Evolutionary conservation across 2,797 vertebrate species (phyloP).

Genomic region (Streptopelia turtur): DNA sequence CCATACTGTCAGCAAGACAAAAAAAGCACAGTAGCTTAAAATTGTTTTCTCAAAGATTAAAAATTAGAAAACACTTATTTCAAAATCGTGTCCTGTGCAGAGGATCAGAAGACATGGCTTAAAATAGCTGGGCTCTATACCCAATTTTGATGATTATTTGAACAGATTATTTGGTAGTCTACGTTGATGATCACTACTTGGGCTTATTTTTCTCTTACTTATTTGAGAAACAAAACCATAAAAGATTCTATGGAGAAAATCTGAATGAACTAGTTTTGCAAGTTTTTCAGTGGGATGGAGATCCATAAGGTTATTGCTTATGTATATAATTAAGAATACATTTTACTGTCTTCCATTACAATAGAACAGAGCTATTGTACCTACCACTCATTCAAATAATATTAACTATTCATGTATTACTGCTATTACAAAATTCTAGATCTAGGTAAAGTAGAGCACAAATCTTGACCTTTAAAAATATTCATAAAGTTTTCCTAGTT

Average conservation of each 20-base stretch:
- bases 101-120: neutral
- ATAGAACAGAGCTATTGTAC: neutral
- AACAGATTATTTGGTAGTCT: neutral
- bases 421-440: neutral
- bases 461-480: constrained; percentile 48
- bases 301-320: neutral
- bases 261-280: neutral
- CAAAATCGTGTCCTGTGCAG: neutral
- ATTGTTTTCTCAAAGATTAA: neutral
- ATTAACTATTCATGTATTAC: neutral
- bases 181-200: neutral
- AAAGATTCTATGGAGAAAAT: neutral
- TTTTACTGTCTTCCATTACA: neutral
- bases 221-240: neutral
- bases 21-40: neutral
- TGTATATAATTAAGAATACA: neutral
- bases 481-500: constrained; percentile 39
- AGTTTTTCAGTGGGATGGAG: neutral
- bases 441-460: neutral
- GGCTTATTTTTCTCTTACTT: neutral
- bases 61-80: neutral
- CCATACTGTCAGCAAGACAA: neutral
- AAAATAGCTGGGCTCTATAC: neutral
- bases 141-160: neutral
- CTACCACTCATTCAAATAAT: neutral